Percentiles rank a stretch among this genome's conserved stretches.
Evolutionary conservation across 2,888 invertebrate genomes (phyloP).

Genomic region (Ormyrus labotus): DNA sequence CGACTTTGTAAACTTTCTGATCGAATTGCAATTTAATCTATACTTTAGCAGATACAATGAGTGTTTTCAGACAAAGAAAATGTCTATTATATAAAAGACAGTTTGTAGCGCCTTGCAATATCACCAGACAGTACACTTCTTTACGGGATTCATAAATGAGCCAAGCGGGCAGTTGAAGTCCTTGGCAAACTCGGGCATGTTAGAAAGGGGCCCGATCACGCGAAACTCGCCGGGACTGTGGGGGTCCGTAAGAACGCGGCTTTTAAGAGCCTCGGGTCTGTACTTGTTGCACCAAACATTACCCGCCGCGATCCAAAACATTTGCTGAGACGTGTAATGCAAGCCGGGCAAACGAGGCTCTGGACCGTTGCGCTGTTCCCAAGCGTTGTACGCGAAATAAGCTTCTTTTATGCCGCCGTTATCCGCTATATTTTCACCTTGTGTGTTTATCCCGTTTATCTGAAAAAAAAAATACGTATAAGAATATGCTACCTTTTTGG

Average conservation of each 20-base stretch:
- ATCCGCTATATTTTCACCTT: conserved; percentile 95
- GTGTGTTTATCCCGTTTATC: conserved; percentile 92
- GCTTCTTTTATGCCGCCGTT: conserved; percentile 94
- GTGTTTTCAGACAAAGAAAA: no score
- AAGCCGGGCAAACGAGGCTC: conserved; percentile 85
- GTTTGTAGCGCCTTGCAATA: no score
- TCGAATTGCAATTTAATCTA: no score
- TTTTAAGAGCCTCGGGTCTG: conserved; percentile 82
- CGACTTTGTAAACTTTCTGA: no score
- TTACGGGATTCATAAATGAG: conserved; percentile 80
- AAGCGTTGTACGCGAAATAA: conserved; percentile 87
- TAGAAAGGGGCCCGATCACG: conserved; percentile 80
- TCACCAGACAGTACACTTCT: conserved; percentile 82
- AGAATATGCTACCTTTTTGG: not conserved
- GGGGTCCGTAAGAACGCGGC: conserved; percentile 87
- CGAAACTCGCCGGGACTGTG: conserved; percentile 83
- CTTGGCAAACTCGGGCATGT: conserved; percentile 78
- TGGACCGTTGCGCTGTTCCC: conserved; percentile 81
- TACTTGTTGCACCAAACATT: conserved; percentile 80
- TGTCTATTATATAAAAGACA: no score
- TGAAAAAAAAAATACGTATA: conserved; percentile 68
- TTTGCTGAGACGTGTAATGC: conserved; percentile 81
- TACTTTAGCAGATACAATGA: no score
- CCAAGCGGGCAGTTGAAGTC: conserved; percentile 81
- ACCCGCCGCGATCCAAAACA: conserved; percentile 80